Percentiles rank a stretch among this genome's conserved stretches.
These are phyloP conservation scores for Philypnodon macrostomus DNA, from an alignment of 2,797 vertebrate genomes.

Conservation along the genomic window DNA sequence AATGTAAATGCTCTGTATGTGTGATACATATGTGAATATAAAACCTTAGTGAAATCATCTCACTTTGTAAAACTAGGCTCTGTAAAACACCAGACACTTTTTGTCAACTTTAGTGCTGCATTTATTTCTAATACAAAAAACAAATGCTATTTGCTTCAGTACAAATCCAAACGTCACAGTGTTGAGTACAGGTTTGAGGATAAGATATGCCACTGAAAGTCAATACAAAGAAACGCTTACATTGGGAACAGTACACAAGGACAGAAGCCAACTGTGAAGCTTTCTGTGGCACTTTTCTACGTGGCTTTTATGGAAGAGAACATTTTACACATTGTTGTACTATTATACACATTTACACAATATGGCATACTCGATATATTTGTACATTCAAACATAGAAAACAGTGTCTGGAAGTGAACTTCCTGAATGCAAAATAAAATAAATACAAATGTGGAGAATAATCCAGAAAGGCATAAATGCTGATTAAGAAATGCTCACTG, in stretches of 20 bases:
- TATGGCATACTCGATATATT: constrained; percentile 33
- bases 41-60: no score
- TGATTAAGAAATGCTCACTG: constrained; percentile 6
- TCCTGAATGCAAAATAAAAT: constrained; percentile 13
- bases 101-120: constrained; percentile 35
- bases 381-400: constrained; percentile 64
- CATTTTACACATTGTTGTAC: constrained; percentile 62
- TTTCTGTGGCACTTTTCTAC: constrained; percentile 74
- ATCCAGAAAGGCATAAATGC: constrained; percentile 7
- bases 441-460: constrained; percentile 13
- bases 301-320: constrained; percentile 64
- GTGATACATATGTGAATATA: no score
- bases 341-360: constrained; percentile 70
- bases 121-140: constrained; percentile 68
- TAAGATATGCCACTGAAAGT: constrained; percentile 46
- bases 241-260: constrained; percentile 71
- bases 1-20: no score
- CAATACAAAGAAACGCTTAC: constrained; percentile 65
- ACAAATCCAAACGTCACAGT: constrained; percentile 75
- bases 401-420: constrained; percentile 24
- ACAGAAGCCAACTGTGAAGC: constrained; percentile 66
- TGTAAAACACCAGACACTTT: not conserved
- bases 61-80: not conserved
- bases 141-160: constrained; percentile 53
- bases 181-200: constrained; percentile 71